phyloP scores from a whole-genome alignment of 2,113 vertebrate genomes.

The Fulica atra region DNA sequence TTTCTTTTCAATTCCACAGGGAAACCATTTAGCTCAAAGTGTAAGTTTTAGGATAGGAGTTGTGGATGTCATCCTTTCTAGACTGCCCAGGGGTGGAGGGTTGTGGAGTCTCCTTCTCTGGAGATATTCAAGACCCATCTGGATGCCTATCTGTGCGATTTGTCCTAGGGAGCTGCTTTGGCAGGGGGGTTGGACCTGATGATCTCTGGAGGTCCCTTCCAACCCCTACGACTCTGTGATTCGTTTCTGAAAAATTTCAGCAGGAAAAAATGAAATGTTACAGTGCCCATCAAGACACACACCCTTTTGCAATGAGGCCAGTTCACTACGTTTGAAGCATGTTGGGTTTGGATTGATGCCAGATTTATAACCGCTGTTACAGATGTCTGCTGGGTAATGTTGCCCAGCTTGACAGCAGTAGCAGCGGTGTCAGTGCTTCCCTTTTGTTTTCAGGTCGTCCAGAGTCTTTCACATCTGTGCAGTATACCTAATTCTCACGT shows the following conservation, averaged over 20 bases:
- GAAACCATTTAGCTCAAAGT: not conserved
- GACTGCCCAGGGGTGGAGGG: no score
- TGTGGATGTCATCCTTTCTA: not conserved
- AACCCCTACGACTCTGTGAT: no score
- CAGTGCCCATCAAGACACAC: not conserved
- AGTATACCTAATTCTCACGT: not conserved
- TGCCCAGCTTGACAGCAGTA: not conserved
- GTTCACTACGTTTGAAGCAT: not conserved
- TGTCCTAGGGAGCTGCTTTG: no score
- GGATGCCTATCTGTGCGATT: no score
- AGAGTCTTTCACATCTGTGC: not conserved
- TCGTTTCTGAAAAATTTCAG: not conserved
- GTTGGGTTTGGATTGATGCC: not conserved
- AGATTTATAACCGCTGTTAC: not conserved
- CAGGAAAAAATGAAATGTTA: not conserved
- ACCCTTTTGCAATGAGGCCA: not conserved
- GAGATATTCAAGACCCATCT: no score
- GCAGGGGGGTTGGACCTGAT: no score
- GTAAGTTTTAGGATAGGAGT: not conserved
- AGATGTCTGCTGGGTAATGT: not conserved
- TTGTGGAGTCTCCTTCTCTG: no score
- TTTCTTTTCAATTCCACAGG: not conserved
- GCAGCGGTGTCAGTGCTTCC: not conserved
- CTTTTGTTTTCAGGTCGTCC: not conserved
- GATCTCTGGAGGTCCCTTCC: no score